Base-by-base conservation (phyloP, 2,797 vertebrate genomes). In the Taeniopygia guttata region DNA sequence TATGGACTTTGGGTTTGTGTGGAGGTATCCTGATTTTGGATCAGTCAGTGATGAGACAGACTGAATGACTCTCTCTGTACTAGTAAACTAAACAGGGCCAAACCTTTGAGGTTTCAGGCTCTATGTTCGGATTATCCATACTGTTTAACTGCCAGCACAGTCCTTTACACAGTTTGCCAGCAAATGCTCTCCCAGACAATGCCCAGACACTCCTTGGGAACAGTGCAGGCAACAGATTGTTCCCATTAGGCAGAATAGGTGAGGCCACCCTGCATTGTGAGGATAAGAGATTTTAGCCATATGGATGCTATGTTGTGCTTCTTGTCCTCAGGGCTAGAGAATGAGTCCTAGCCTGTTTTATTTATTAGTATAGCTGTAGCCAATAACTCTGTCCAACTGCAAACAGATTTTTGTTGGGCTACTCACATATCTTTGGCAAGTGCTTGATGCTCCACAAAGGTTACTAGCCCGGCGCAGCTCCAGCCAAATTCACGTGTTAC, bases 341-440 rank as follows among this genome's bases (percentile, higher is more conserved):
- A 68, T 43, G 75, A 95, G 72, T 74, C 63, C 7, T 76, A 1
- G 67, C 56, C 84, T 94, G 76, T 68, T 91, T 94, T 92, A 87
- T 92, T 96, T 96, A 88, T 94, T 91, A 83, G 68, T 34, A 54
- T 77, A 91, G 76, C 84, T 91, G 69, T 84, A 92, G 79, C 79
- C n/a, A 94, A 46, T 93, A 94, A 81, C 89, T 94, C 87, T 91
- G 76, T 77, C 89, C 94, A 96, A 94, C 88, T 68, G 73, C 93
- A 86, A 90, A 84, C 60, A 95, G 92, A 79, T 84, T 92, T 95
- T 94, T 96, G 49, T 73, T 75, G 76, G 87, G 58, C 93, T 88
- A 78, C 89, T 91, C 46, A 9, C 40, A 4, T 77, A 62, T 84
- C 91, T 94, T 94, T 92, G 92, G 87, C 95, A 95, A 95, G 82